Evolutionary conservation across 2,113 vertebrate species (phyloP), one percentile per base, ranked within the genome.

Genomic region (Pangasianodon gigas): DNA sequence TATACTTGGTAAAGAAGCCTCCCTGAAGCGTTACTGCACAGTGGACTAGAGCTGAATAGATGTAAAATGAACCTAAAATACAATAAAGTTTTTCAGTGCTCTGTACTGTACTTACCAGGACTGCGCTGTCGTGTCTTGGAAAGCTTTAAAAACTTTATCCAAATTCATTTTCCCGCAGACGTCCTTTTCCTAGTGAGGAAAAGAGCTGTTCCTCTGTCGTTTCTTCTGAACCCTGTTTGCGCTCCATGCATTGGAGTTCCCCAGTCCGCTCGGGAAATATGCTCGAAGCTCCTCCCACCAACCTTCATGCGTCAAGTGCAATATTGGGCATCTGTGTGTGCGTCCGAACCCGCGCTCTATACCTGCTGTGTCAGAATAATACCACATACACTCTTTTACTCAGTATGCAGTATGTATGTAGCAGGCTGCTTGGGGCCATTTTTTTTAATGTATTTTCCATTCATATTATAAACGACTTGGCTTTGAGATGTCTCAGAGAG

Each of bases 201-300:
- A 90, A 67, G 48, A 75, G 41, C 65, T 54, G 37, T 85, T 56
- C 24, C 60, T 48, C 48, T 54, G 46, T 75, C 60, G 52, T 74
- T 56, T 62, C 54, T 84, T 71, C 56, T 79, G 75, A 84, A 32
- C 41, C 65, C 85, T 81, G 44, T 88, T 85, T 85, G 83, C 86
- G 58, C 90, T 48, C 54, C 65, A 87, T 87, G 87, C 81, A 91
- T 91, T 90, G 88, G 48, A 91, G 89, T 82, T 85, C 62, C 84
- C 87, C 85, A 62, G 90, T 91, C 88, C 92, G 92, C 90, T 92
- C 88, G 85, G 91, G 85, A 92, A 93, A 91, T 93, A 94, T 93
- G 93, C 91, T 94, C 92, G 84, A 92, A 90, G 93, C 96, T 96
- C 96, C 96, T 95, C 96, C 96, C 96, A 94, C 91, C 87, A 77